These are phyloP conservation scores for Chrysocyon brachyurus DNA, from an alignment of 2,797 vertebrate species.

Conservation along the genomic window DNA sequence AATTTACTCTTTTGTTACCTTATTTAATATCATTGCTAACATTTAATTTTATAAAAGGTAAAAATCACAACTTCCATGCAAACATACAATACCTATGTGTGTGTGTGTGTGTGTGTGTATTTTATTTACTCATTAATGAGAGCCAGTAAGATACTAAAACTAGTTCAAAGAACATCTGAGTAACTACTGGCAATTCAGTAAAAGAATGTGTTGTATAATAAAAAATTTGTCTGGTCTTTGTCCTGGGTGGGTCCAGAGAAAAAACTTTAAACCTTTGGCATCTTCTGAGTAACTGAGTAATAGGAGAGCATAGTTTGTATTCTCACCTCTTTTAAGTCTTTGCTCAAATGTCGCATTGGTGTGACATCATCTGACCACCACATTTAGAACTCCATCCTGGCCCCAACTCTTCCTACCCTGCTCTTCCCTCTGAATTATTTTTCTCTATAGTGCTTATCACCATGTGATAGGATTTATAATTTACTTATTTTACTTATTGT, in stretches of 20 bases:
- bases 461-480: background rate
- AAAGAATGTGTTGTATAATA: background rate
- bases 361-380: background rate
- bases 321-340: background rate
- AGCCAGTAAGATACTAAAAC: constrained; percentile 4
- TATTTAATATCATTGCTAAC: background rate
- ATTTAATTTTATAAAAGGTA: constrained; percentile 62
- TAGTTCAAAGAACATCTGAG: constrained; percentile 17
- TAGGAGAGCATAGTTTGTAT: background rate
- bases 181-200: background rate
- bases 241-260: background rate
- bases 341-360: background rate
- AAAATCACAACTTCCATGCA: constrained; percentile 58
- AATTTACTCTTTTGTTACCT: constrained; percentile 41
- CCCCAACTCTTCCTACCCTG: background rate
- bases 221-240: background rate
- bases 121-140: constrained; percentile 48
- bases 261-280: background rate
- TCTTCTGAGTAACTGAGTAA: background rate
- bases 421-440: background rate
- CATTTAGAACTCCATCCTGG: background rate
- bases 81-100: background rate
- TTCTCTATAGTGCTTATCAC: background rate
- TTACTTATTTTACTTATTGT: constrained; percentile 4
- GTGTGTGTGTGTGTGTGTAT: background rate